Evolutionary conservation across 2,888 invertebrate species (phyloP), one percentile per base, ranked within the genome.

Genomic region (Myopa testacea): DNA sequence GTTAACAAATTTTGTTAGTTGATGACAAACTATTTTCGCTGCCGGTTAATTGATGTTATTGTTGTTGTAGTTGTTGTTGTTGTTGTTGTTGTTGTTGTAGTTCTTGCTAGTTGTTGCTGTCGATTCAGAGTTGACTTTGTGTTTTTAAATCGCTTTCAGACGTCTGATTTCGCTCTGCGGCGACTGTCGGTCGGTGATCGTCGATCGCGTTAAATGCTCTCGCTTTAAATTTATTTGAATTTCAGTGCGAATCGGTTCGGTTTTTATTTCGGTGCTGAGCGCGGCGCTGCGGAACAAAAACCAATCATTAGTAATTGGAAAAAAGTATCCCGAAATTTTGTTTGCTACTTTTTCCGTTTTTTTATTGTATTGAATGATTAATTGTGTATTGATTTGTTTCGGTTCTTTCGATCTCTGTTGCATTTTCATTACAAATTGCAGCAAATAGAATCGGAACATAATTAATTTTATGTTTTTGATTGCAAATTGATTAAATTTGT

Each of bases 211-310:
- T 68, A 60, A 67, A 58, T 67, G 78, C 63, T 72, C 67, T 67
- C 76, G 71, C 73, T 19, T 45, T 73, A 77, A 79, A 75, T 52
- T 75, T 79, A 75, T 79, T 79, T 79, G 55, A 77, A 72, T 63
- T 71, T 71, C 55, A 34, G 77, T 52, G 62, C 75, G 77, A 67
- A 79, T 68, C 77, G 77, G 77, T 77, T 52, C 70, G 63, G 67
- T 67, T 75, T 67, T 70, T 70, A 55, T 55, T 70, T 70, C 52
- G n/a, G 52, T 73, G 62, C 73, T 50, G 14, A n/a, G 34, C 58
- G 75, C 67, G 67, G n/a, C 38, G 26, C 26, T 26, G 26, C 5
- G 65, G 68, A 34, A 37, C 60, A 62, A 37, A 45, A 45, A 45
- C n/a, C 55, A 26, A 71, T 38, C 26, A 50, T 70, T 12, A 67